Base-by-base conservation (phyloP, 2,888 invertebrate species). In the Phortica okadai region DNA sequence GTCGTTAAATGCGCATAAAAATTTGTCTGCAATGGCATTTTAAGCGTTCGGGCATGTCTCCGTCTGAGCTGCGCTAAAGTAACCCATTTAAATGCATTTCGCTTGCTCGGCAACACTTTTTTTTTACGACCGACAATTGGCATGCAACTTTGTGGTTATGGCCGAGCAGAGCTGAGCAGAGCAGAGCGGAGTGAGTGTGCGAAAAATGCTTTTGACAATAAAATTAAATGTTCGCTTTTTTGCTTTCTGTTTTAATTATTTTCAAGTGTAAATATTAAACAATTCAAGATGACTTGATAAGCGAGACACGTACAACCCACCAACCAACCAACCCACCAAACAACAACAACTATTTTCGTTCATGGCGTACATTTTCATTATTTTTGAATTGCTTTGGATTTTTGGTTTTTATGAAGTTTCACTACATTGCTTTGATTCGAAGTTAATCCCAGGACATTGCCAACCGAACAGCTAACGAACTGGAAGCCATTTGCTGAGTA, bases 401-500 rank as follows among this genome's bases (percentile, higher is more conserved):
- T 76, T 76, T 78, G 72, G 75, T 78, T 80, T 87, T 87, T 86
- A 87, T 85, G 84, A 76, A 78, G 84, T 81, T 77, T 83, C 89
- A 88, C 81, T 82, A 84, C 83, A 87, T 89, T 90, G 86, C 86
- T 87, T 90, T 90, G 89, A 90, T 90, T 89, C 82, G 88, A 90
- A 88, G 85, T 88, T 90, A 90, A 90, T 90, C 89, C 81, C 82
- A 79, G 80, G 84, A 87, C 83, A 87, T 86, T 86, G 80, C 83
- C 79, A 80, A 7, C 21, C 10, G 16, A 25, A 80, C 74, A 84
- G 81, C 80, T 80, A 87, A 88, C 88, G 88, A 86, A 84, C 86
- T 88, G 87, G 80, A 88, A 88, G 87, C 85, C 83, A 84, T 88
- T 87, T 86, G 78, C 75, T 54, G 70, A 56, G 41, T 56, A 72